phyloP scores from a whole-genome alignment of 2,888 invertebrate genomes.

The Sarcophaga caerulescens region DNA sequence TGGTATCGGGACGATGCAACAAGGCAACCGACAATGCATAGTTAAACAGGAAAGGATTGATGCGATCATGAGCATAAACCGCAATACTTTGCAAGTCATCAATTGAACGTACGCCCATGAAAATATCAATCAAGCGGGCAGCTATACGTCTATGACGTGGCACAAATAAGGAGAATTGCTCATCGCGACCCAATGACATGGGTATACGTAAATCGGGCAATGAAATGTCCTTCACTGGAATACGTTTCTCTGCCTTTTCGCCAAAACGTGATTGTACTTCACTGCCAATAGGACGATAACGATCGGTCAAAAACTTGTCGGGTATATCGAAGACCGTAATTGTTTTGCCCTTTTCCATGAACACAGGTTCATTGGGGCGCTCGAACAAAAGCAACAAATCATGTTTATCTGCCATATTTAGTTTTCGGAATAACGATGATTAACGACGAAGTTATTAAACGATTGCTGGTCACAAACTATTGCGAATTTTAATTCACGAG shows the following conservation, averaged over 20 bases:
- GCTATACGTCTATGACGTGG: slow-evolving; percentile 86
- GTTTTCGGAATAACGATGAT: neutral
- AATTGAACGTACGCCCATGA: slow-evolving; percentile 86
- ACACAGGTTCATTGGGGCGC: slow-evolving; percentile 88
- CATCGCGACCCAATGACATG: slow-evolving; percentile 84
- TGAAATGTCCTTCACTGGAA: slow-evolving; percentile 84
- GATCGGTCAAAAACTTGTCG: slow-evolving; percentile 83
- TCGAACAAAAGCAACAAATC: slow-evolving; percentile 87
- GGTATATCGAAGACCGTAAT: slow-evolving; percentile 85
- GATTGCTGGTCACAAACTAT: neutral
- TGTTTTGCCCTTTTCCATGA: slow-evolving; percentile 87
- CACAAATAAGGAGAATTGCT: slow-evolving; percentile 87
- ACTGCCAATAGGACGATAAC: slow-evolving; percentile 81
- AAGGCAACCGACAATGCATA: slow-evolving; percentile 89
- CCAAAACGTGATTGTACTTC: slow-evolving; percentile 84
- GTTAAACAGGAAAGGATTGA: slow-evolving; percentile 90
- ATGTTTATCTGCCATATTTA: slow-evolving; percentile 80
- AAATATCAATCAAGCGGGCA: slow-evolving; percentile 85
- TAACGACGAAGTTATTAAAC: neutral
- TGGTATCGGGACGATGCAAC: slow-evolving; percentile 86
- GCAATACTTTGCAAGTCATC: slow-evolving; percentile 87
- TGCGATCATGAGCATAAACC: slow-evolving; percentile 86
- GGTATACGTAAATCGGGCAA: slow-evolving; percentile 86
- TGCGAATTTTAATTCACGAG: neutral
- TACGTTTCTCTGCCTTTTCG: slow-evolving; percentile 81